Evolutionary conservation across 1,140 invertebrate genomes (phyloP), one percentile per base, ranked within the genome.

Genomic region (Leptinotarsa defecta): DNA sequence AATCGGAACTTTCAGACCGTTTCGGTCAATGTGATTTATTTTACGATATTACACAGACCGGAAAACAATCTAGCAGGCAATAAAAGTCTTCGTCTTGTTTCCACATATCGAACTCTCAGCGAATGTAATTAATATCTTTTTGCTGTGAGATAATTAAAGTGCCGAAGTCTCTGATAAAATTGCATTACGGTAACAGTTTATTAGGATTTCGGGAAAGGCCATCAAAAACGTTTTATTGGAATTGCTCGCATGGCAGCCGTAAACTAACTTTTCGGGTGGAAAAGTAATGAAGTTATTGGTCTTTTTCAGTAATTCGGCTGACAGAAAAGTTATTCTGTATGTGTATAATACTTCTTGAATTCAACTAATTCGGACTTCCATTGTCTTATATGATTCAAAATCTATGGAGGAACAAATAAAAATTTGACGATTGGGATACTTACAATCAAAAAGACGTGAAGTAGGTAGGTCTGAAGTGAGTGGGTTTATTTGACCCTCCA

Each of bases 61-160:
- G 49, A n/a, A 57, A 17, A 57, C 49, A 57, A 57, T 57, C 49
- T 13, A n/a, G 49, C 13, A 57, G n/a, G 13, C n/a, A 57, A 57
- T 57, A 57, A 57, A 57, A 57, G n/a, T 57, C 49, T 57, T 57
- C n/a, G 13, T 57, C 49, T 57, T 57, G 49, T 57, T 57, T 57
- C 49, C 49, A 57, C 49, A 13, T 57, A 57, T 57, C n/a, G 49
- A 57, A 57, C 63, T 65, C 19, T 65, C 63, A 19, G 63, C 19
- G 15, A 65, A 65, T 65, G 63, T 65, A 65, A 65, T 65, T 65
- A 65, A 65, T 65, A 65, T 65, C 63, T 65, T 65, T 65, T 65
- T 65, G 63, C 63, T 24, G 63, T 20, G 63, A 13, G 63, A 13
- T 27, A 65, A 65, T 65, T 65, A 65, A 65, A 65, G 15, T 27